These are phyloP conservation scores for Suncus etruscus DNA, from an alignment of 2,113 vertebrate species.

Conservation along the genomic window DNA sequence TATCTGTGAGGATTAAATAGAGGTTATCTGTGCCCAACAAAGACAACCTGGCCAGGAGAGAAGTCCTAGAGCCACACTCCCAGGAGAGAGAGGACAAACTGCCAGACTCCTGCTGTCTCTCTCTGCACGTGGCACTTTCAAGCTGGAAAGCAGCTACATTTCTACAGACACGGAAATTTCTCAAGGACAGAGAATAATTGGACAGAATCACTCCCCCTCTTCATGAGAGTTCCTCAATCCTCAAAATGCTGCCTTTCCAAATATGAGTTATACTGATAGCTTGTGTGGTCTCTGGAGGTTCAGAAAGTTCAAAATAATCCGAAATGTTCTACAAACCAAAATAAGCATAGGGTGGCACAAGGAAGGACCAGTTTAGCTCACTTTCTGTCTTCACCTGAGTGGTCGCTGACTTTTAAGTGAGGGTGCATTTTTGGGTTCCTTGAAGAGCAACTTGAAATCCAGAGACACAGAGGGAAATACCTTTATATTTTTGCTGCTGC, in stretches of 20 bases:
- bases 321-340: conserved; percentile 23
- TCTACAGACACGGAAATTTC: neutral
- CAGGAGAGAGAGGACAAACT: neutral
- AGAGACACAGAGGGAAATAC: neutral
- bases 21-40: neutral
- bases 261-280: neutral
- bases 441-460: conserved; percentile 6
- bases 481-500: conserved; percentile 38
- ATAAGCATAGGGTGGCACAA: neutral
- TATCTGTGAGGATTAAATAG: neutral
- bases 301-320: neutral
- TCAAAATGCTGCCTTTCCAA: conserved; percentile 34
- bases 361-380: neutral
- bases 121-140: neutral
- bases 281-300: neutral
- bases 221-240: neutral
- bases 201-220: neutral
- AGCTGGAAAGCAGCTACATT: neutral
- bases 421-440: neutral
- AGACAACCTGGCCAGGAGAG: neutral
- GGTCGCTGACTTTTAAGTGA: neutral
- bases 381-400: neutral
- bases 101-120: neutral
- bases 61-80: neutral
- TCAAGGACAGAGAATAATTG: neutral